Base-by-base conservation (phyloP, 2,888 invertebrate species). In the Zhuqinia jingwanae region DNA sequence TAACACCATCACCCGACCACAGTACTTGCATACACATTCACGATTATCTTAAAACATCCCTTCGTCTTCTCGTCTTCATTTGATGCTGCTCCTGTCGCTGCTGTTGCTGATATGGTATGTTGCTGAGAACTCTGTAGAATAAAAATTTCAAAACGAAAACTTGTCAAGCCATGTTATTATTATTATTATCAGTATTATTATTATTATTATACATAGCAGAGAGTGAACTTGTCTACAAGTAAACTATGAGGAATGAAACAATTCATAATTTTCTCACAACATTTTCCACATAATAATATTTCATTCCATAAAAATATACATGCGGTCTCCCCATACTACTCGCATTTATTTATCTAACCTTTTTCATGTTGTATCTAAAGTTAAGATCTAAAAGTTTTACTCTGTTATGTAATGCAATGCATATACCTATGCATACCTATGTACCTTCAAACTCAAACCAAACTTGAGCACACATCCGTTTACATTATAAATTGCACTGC, bases 111-210 rank as follows among this genome's bases (percentile, higher is more conserved):
- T 8, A 53, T 58, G 56, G 8, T 13, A 22, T 42, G 45, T 70
- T 81, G 84, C 27, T 77, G 77, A 85, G 79, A 85, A 85, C 45
- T 85, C 73, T 85, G 85, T 53, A 30, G 68, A 84, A 82, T 8
- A 65, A 65, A 56, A 84, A 70, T 70, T 70, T 79, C 85, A 85
- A 79, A 73, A 73, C 73, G 70, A 85, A 79, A 85, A 79, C 73
- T 78, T 79, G 85, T 85, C 85, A 85, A 85, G 70, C 79, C 85
- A 73, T 85, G 70, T 73, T 53, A 85, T 70, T 85, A 85, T 63
- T 85, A 79, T 60, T n/a, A n/a, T n/a, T n/a, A n/a, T n/a, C n/a
- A n/a, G n/a, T n/a, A n/a, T n/a, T n/a, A n/a, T n/a, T n/a, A n/a
- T n/a, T n/a, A n/a, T n/a, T n/a, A n/a, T n/a, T n/a, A n/a, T n/a